Evolutionary conservation across 1,140 invertebrate species (phyloP), one percentile per base, ranked within the genome.

Genomic region (Ostrea edulis): DNA sequence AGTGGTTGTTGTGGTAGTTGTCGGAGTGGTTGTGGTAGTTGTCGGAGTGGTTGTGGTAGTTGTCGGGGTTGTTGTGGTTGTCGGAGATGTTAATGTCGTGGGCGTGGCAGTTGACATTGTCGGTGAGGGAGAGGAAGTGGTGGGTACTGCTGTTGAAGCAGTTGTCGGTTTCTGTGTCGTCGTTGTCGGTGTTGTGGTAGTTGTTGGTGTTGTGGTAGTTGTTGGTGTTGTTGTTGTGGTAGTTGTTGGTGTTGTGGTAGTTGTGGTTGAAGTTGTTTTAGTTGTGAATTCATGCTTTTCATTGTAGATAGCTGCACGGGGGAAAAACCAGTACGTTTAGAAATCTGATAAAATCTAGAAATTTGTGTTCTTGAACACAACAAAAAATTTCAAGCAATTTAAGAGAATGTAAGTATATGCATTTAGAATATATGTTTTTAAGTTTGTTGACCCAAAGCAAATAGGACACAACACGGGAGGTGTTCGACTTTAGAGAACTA

Each of bases 111-210:
- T 7, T 71, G 82, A 8, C 77, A 17, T 25, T 12, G 12, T 52
- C 8, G 85, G 84, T 35, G 85, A 77, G 35, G 88, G 22, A 84
- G 65, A 0, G 12, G 11, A 55, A 0, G 71, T 55, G 84, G 87
- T 85, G 52, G 85, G 22, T 84, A 12, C 17, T 22, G 62, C 58
- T 0, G 85, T 85, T 8, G 88, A 81, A 7, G 85, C 58, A 58
- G 62, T 8, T 17, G 82, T 55, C 44, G 88, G 68, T 2, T 81
- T 68, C 0, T 62, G 44, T 44, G 65, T 82, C 3, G 53, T 83
- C 7, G 65, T 22, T 12, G 53, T 68, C 25, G 88, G 55, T 0
- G 58, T 68, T 0, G 85, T 29, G 51, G 53, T 86, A 0, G 52
- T 86, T 25, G 86, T 87, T 82, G 77, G 25, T 29, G 71, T 52